These are phyloP conservation scores for Lasius fuliginosus DNA, from an alignment of 2,888 invertebrate genomes.

Conservation along the genomic window DNA sequence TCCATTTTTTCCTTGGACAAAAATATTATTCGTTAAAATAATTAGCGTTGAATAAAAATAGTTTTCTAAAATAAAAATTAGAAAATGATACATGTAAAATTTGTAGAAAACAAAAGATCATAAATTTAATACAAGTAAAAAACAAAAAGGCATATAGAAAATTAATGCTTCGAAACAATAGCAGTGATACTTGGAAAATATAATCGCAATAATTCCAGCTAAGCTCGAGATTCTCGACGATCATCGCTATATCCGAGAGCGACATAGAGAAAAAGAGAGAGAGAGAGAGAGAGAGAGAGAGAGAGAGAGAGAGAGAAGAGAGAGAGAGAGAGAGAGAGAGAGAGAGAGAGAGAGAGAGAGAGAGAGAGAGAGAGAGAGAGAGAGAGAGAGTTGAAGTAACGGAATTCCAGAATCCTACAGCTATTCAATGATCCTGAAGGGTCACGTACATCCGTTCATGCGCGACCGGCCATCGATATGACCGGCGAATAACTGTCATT, in stretches of 20 bases:
- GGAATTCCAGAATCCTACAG: constrained; percentile 59
- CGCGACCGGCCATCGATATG: constrained; percentile 65
- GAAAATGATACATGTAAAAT: not conserved
- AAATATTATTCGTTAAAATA: not conserved
- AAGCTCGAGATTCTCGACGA: not conserved
- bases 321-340: not conserved
- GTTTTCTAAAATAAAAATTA: not conserved
- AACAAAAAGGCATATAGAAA: not conserved
- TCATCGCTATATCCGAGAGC: constrained; percentile 10
- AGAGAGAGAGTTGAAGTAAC: constrained; percentile 53
- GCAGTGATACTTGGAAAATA: not conserved
- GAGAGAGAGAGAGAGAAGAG: not conserved
- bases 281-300: not conserved
- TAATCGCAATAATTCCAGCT: not conserved
- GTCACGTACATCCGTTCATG: constrained; percentile 68
- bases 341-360: not conserved
- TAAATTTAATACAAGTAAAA: not conserved
- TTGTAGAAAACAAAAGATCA: not conserved
- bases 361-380: not conserved
- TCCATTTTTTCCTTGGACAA: not conserved
- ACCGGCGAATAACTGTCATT: constrained; percentile 64
- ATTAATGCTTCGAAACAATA: not conserved
- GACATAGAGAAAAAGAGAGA: not conserved
- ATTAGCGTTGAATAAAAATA: not conserved
- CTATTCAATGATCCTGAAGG: constrained; percentile 64